phyloP scores from a whole-genome alignment of 2,888 invertebrate genomes.

The Sphaerophoria taeniata region DNA sequence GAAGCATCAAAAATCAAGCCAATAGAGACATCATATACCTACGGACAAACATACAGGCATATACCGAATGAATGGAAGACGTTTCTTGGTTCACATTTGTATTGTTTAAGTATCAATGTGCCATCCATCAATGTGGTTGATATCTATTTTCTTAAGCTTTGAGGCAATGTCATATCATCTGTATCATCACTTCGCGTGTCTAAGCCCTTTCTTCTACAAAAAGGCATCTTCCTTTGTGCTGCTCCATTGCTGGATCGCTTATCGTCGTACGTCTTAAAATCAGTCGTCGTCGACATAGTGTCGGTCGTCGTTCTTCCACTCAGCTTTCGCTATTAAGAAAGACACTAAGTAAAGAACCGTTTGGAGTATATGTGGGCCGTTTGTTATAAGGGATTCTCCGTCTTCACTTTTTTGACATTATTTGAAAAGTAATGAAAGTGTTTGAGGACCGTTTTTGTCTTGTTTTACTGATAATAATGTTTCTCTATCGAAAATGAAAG shows the following conservation, averaged over 20 bases:
- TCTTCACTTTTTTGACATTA: conserved; percentile 23
- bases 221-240: neutral
- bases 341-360: conserved; percentile 8
- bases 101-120: conserved; percentile 40
- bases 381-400: conserved; percentile 23
- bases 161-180: conserved; percentile 44
- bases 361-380: neutral
- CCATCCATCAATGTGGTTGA: conserved; percentile 44
- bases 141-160: conserved; percentile 43
- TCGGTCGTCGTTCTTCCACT: too few relatives aligned
- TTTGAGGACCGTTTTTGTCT: conserved; percentile 12
- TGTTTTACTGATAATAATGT: conserved; percentile 25
- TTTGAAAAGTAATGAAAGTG: conserved; percentile 36
- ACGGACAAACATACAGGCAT: too few relatives aligned
- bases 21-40: neutral
- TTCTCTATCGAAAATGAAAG: conserved; percentile 27
- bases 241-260: neutral
- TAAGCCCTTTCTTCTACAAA: conserved; percentile 28
- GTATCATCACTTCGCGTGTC: conserved; percentile 41
- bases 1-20: conserved; percentile 8
- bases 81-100: conserved; percentile 23
- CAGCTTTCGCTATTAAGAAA: conserved; percentile 7
- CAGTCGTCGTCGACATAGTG: too few relatives aligned
- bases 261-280: too few relatives aligned
- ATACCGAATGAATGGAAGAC: neutral